Conservation (phyloP, 2,113 vertebrate genomes). For the Chaenogobius annularis region DNA sequence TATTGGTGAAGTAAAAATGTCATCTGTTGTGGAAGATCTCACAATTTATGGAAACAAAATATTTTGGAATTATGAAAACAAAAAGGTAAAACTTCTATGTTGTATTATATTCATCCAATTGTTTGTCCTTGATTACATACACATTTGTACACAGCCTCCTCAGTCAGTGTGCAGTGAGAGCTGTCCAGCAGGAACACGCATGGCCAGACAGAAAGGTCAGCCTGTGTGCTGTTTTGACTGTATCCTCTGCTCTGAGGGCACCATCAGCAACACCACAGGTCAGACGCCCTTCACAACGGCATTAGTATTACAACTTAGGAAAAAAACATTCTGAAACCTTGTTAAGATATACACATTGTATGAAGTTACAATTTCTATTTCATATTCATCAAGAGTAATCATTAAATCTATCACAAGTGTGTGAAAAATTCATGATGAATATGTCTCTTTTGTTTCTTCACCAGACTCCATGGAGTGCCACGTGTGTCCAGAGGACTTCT, state of each 20-base stretch:
- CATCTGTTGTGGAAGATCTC: slow-evolving; percentile 46
- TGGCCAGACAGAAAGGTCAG: slow-evolving; percentile 66
- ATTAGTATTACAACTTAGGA: neutral
- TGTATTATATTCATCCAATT: neutral
- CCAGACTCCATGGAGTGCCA: neutral
- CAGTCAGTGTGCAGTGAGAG: slow-evolving; percentile 72
- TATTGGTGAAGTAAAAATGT: slow-evolving; percentile 65
- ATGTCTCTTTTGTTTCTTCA: neutral
- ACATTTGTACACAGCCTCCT: slow-evolving; percentile 52
- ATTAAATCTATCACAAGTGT: no score
- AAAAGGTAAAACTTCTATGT: slow-evolving; percentile 30
- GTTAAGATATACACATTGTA: no score
- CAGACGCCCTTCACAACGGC: neutral
- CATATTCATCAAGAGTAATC: neutral
- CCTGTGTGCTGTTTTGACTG: slow-evolving; percentile 78
- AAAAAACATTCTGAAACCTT: neutral
- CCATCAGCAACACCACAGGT: slow-evolving; percentile 66
- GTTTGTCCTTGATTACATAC: neutral
- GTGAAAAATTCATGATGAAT: neutral
- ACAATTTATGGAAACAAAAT: slow-evolving; percentile 60
- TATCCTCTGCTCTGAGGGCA: slow-evolving; percentile 73
- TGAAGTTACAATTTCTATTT: no score
- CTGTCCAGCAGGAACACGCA: slow-evolving; percentile 72
- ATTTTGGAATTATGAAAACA: slow-evolving; percentile 60
- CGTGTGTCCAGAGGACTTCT: slow-evolving; percentile 56